A percentile compares a stretch with the other conserved stretches of the same genome.
These are phyloP conservation scores for Coleophora flavipennella DNA, from an alignment of 2,888 invertebrate genomes.

Conservation along the genomic window DNA sequence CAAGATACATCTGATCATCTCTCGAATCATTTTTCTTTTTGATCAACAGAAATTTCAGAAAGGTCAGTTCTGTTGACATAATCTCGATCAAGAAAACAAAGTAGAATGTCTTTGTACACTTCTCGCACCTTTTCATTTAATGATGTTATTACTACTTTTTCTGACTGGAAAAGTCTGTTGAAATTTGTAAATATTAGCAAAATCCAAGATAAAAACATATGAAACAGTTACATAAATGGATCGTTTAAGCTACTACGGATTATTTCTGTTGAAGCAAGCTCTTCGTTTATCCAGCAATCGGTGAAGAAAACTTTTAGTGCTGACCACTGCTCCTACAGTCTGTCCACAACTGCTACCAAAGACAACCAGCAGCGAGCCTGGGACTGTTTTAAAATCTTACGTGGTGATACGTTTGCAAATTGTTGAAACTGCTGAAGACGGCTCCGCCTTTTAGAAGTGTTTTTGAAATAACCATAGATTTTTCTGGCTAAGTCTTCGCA, in stretches of 20 bases:
- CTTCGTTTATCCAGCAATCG: not conserved
- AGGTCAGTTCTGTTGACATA: slow-evolving; percentile 1
- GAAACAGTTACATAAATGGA: not conserved
- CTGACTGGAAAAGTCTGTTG: not conserved
- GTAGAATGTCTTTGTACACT: not conserved
- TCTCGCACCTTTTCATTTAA: not conserved
- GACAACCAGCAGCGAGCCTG: not conserved
- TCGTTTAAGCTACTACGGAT: not conserved
- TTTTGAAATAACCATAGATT: no score
- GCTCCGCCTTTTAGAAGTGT: not conserved
- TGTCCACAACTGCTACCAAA: not conserved
- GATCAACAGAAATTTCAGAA: not conserved
- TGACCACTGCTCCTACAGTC: not conserved
- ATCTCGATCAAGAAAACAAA: not conserved
- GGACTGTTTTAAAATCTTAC: not conserved
- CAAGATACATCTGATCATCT: not conserved
- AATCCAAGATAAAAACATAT: not conserved
- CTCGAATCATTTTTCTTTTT: not conserved
- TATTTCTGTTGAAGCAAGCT: not conserved
- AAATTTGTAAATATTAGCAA: not conserved
- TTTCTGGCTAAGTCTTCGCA: no score
- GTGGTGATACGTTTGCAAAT: not conserved
- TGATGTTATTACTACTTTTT: slow-evolving; percentile 1
- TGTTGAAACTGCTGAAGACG: not conserved
- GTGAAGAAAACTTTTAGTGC: not conserved